Evolutionary conservation across 2,797 vertebrate genomes (phyloP).

Genomic region (Crenichthys baileyi): DNA sequence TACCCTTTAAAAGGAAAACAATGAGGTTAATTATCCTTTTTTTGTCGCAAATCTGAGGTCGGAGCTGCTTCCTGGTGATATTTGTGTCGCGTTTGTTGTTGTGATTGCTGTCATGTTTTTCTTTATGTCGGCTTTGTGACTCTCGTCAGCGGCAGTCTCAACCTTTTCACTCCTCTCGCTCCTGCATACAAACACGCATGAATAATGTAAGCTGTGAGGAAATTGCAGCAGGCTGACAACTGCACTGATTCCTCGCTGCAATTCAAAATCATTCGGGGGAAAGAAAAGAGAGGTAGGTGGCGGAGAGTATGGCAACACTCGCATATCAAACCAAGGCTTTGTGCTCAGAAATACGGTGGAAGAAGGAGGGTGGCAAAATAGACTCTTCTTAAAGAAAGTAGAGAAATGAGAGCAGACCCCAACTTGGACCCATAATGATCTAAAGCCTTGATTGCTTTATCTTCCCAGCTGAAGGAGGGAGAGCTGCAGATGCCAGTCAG

Average conservation of each 20-base stretch:
- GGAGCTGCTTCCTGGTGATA: slow-evolving; percentile 40
- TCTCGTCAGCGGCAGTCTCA: slow-evolving; percentile 58
- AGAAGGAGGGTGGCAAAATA: slow-evolving; percentile 13
- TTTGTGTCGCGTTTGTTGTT: slow-evolving; percentile 52
- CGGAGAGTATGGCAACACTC: slow-evolving; percentile 38
- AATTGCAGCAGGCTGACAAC: slow-evolving; percentile 65
- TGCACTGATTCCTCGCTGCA: slow-evolving; percentile 54
- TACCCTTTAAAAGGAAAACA: slow-evolving; percentile 9
- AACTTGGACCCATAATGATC: slow-evolving; percentile 45
- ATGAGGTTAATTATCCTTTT: slow-evolving; percentile 12
- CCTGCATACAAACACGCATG: slow-evolving; percentile 48
- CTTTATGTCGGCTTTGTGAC: slow-evolving; percentile 44
- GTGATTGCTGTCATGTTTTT: slow-evolving; percentile 49
- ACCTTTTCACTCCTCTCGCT: slow-evolving; percentile 52
- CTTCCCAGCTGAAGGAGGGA: slow-evolving; percentile 7
- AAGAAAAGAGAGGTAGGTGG: not conserved
- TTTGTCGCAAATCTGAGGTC: slow-evolving; percentile 42
- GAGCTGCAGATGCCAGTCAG: slow-evolving; percentile 19
- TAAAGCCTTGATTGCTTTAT: slow-evolving; percentile 21
- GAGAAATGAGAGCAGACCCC: slow-evolving; percentile 40
- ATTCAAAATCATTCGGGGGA: slow-evolving; percentile 59
- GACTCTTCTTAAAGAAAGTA: slow-evolving; percentile 48
- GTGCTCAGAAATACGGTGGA: slow-evolving; percentile 32
- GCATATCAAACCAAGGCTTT: slow-evolving; percentile 68
- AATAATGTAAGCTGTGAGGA: slow-evolving; percentile 68